Evolutionary conservation across 2,113 vertebrate species (phyloP).

Genomic region (Semicossyphus pulcher): DNA sequence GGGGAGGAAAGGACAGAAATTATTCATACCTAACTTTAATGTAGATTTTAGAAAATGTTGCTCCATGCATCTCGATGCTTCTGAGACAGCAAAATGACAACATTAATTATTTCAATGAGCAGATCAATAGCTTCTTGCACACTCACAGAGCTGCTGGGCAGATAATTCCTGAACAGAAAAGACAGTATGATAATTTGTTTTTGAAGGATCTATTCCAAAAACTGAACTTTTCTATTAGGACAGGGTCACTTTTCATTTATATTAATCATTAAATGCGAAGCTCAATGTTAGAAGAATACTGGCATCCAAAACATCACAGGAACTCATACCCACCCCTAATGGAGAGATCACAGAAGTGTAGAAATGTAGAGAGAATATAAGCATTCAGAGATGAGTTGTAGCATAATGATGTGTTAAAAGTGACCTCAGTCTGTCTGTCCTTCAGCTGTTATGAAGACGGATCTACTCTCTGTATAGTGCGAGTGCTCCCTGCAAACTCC

Average conservation of each 20-base stretch:
- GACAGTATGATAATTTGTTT: no score
- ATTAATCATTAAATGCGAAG: no score
- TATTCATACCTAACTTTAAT: neutral
- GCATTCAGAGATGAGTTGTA: conserved; percentile 20
- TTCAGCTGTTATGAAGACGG: conserved; percentile 36
- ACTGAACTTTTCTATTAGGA: no score
- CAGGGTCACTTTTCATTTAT: no score
- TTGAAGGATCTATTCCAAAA: no score
- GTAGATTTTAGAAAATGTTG: no score
- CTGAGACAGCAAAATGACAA: neutral
- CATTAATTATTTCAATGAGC: conserved; percentile 15
- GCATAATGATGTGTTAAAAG: conserved; percentile 44
- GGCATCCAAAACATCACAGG: no score
- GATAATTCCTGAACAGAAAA: no score
- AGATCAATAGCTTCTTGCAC: neutral
- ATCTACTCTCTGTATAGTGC: conserved; percentile 12
- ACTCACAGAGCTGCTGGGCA: neutral
- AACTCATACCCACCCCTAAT: neutral
- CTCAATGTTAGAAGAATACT: no score
- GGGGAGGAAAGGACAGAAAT: no score
- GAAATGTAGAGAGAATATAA: neutral
- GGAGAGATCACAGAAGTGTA: neutral
- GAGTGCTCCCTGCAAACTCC: conserved; percentile 5
- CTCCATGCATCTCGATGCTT: conserved; percentile 3
- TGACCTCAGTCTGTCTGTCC: conserved; percentile 29